Evolutionary conservation across 2,797 vertebrate genomes (phyloP).

Genomic region (Anomalospiza imberbis): DNA sequence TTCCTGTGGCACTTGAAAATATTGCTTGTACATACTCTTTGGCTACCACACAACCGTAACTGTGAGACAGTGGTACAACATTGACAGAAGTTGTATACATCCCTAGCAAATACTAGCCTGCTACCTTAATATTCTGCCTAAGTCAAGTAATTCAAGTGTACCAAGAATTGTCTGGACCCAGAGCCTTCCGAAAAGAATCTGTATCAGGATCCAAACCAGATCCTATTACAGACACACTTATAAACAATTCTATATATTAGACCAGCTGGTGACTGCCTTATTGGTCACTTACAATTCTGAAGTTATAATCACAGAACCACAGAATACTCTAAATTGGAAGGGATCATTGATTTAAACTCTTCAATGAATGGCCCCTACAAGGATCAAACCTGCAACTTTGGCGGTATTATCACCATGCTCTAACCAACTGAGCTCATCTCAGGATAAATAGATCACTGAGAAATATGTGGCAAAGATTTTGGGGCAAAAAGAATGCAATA

Average conservation of each 20-base stretch:
- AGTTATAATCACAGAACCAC: neutral
- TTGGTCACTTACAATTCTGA: neutral
- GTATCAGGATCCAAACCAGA: neutral
- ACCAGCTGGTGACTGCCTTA: neutral
- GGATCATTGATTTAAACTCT: neutral
- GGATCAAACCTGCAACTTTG: neutral
- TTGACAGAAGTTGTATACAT: neutral
- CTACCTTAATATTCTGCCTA: neutral
- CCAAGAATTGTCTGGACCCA: neutral
- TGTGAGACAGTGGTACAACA: neutral
- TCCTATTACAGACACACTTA: neutral
- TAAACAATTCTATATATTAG: neutral
- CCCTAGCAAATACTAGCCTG: neutral
- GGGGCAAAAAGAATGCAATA: neutral
- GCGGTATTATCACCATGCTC: accelerated
- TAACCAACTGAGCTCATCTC: neutral
- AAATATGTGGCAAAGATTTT: neutral
- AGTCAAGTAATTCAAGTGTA: neutral
- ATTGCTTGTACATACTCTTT: accelerated
- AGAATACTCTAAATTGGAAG: neutral
- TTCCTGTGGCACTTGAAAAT: neutral
- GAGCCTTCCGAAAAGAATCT: neutral
- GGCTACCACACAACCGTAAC: neutral
- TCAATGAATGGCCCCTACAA: neutral
- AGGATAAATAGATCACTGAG: neutral